Evolutionary conservation across 2,888 invertebrate species (phyloP).

Genomic region (Drosophila hamatofila): DNA sequence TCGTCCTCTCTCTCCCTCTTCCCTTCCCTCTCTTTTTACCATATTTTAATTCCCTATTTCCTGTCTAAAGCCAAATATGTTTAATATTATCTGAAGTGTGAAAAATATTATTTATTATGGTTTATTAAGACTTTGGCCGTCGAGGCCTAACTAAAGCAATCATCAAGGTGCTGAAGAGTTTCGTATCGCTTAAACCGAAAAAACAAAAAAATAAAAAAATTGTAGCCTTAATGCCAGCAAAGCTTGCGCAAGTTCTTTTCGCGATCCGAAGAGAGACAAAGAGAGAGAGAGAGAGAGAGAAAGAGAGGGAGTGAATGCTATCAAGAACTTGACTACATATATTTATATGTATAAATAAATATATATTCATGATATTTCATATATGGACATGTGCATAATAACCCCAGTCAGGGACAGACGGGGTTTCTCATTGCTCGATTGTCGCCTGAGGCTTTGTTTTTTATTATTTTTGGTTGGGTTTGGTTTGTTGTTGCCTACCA

Average conservation of each 20-base stretch:
- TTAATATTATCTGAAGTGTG: not conserved
- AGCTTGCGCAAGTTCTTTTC: slow-evolving; percentile 5
- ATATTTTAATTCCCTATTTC: not conserved
- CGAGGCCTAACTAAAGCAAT: not conserved
- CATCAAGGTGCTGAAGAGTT: slow-evolving; percentile 1
- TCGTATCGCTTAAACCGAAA: slow-evolving; percentile 3
- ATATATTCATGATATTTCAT: slow-evolving; percentile 10
- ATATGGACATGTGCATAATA: slow-evolving; percentile 14
- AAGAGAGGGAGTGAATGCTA: slow-evolving; percentile 25
- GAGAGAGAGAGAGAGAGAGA: not conserved
- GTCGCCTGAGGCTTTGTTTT: slow-evolving; percentile 24
- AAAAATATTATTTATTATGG: slow-evolving; percentile 6
- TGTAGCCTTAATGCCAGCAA: slow-evolving; percentile 5
- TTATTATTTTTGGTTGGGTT: not conserved
- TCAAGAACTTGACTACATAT: slow-evolving; percentile 38
- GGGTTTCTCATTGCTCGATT: slow-evolving; percentile 39
- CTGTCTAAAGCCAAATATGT: not conserved
- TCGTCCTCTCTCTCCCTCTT: not conserved
- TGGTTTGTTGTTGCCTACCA: slow-evolving; percentile 11
- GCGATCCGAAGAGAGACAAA: not conserved
- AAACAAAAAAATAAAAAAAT: not conserved
- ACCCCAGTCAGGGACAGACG: slow-evolving; percentile 35
- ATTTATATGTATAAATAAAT: slow-evolving; percentile 1
- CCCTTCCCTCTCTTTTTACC: not conserved
- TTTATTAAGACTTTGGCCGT: not conserved